These are phyloP conservation scores for Pristionchus arcanus DNA, from an alignment of 2,888 invertebrate species.

Conservation along the genomic window DNA sequence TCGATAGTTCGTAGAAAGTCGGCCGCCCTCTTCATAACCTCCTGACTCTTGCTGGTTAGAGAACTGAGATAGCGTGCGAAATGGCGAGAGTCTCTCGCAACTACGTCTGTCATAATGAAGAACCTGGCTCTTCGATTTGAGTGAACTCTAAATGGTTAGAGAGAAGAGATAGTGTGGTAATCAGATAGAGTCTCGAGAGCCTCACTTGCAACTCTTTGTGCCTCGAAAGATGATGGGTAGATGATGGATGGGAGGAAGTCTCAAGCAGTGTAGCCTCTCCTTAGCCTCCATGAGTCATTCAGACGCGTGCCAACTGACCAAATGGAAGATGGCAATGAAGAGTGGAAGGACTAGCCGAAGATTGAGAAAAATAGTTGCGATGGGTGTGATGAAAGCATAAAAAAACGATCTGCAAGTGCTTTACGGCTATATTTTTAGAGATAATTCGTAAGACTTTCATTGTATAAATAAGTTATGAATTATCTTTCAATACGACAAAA, in stretches of 20 bases:
- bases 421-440: too few relatives aligned
- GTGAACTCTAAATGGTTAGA: not conserved
- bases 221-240: conserved; percentile 3
- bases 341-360: too few relatives aligned
- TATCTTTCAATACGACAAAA: too few relatives aligned
- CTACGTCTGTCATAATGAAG: too few relatives aligned
- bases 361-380: too few relatives aligned
- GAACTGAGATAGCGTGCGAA: too few relatives aligned
- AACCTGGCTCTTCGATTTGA: too few relatives aligned
- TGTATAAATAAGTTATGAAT: too few relatives aligned
- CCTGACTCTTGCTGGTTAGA: not conserved
- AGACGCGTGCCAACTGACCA: conserved; percentile 22
- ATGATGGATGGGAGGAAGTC: conserved; percentile 41
- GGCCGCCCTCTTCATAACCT: not conserved
- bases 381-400: too few relatives aligned
- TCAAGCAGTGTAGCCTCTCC: not conserved
- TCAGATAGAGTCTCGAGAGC: not conserved
- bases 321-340: not conserved
- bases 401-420: too few relatives aligned
- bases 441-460: too few relatives aligned
- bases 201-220: not conserved
- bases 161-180: not conserved
- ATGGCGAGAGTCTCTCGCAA: too few relatives aligned
- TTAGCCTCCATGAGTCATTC: conserved; percentile 7
- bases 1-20: conserved; percentile 22